A percentile compares a stretch with the other conserved stretches of the same genome.
These are phyloP conservation scores for Enteromius fasciolatus DNA, from an alignment of 2,797 vertebrate genomes.

Conservation along the genomic window DNA sequence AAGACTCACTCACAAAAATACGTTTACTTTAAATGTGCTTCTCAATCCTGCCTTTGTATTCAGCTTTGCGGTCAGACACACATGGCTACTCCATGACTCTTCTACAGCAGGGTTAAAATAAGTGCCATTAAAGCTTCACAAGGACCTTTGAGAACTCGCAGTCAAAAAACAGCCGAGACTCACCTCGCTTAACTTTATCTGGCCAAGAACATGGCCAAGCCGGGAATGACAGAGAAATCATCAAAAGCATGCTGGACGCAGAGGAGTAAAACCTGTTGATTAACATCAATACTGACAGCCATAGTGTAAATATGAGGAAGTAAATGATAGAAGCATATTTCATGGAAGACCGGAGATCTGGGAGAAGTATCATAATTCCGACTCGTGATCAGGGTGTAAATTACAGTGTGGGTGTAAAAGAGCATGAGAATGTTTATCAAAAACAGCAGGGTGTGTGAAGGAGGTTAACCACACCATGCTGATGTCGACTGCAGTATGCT, in stretches of 20 bases:
- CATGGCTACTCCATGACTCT: background rate
- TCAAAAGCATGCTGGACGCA: too few relatives aligned
- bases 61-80: background rate
- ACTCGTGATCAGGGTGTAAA: background rate
- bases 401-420: conserved; percentile 13
- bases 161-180: background rate
- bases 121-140: background rate
- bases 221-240: background rate
- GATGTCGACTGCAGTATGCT: background rate
- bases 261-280: background rate
- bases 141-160: background rate
- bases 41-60: background rate
- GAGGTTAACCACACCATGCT: background rate
- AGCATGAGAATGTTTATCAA: conserved; percentile 25
- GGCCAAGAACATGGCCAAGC: background rate
- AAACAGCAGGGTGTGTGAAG: background rate
- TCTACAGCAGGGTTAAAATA: background rate
- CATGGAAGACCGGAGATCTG: background rate
- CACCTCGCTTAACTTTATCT: background rate
- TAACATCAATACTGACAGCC: background rate
- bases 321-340: background rate
- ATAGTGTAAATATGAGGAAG: background rate
- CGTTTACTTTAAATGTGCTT: background rate
- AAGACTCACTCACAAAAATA: background rate
- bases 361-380: background rate